Conservation (phyloP, 1,140 invertebrate species). For the Drosophila ficusphila region DNA sequence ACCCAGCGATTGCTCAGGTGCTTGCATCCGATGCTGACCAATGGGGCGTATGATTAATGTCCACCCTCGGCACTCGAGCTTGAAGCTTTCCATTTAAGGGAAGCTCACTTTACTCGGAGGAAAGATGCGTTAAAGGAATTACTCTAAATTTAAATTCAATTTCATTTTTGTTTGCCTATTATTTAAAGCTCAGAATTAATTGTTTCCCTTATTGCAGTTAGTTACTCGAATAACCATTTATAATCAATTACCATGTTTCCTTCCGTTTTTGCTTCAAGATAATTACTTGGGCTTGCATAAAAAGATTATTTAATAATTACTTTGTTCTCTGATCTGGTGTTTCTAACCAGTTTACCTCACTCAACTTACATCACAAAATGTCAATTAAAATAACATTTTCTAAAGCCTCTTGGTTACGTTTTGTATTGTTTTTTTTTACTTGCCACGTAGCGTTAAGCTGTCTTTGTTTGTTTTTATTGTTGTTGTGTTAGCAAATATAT, state of each 20-base stretch:
- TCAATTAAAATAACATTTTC: conserved; percentile 61
- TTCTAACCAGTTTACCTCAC: conserved; percentile 12
- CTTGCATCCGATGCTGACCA: conserved; percentile 42
- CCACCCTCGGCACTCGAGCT: not conserved
- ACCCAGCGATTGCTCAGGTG: no score
- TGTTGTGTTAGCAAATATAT: conserved; percentile 4
- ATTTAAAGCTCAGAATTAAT: no score
- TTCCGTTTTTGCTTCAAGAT: conserved; percentile 2
- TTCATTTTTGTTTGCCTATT: no score
- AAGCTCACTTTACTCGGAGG: no score
- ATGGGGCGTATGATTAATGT: conserved; percentile 74
- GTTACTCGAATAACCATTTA: not conserved
- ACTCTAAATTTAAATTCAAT: no score
- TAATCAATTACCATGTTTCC: not conserved
- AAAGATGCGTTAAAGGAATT: no score
- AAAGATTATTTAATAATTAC: conserved; percentile 27
- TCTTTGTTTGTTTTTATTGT: conserved; percentile 22
- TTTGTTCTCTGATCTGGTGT: not conserved
- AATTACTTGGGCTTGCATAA: conserved; percentile 11
- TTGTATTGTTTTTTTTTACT: conserved; percentile 19
- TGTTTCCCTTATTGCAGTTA: not conserved
- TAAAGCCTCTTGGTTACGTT: conserved; percentile 48
- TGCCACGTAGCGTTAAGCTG: conserved; percentile 21
- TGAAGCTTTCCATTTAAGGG: no score
- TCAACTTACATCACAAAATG: conserved; percentile 69